phyloP scores from a whole-genome alignment of 2,888 invertebrate genomes.

The Stenodema calcarata region DNA sequence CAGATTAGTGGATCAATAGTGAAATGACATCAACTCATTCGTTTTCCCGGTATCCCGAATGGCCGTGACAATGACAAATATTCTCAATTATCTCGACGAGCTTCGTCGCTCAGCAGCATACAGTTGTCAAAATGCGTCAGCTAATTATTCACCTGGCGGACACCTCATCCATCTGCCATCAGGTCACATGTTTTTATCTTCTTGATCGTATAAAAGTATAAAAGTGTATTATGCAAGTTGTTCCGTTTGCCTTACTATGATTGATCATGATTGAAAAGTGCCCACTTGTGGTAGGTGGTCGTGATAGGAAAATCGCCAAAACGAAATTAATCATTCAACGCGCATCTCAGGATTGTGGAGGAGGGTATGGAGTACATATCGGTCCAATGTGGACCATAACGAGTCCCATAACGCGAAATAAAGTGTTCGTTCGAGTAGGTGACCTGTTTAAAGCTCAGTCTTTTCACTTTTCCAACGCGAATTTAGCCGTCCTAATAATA shows the following conservation, averaged over 20 bases:
- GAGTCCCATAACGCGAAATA: too few relatives aligned
- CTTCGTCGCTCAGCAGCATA: neutral
- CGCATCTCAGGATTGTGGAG: too few relatives aligned
- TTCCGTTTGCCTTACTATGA: neutral
- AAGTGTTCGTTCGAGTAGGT: too few relatives aligned
- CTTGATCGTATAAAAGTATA: neutral
- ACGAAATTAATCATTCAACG: too few relatives aligned
- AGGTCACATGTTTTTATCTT: neutral
- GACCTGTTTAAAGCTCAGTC: too few relatives aligned
- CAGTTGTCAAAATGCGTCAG: neutral
- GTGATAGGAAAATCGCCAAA: too few relatives aligned
- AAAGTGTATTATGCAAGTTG: neutral
- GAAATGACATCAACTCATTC: constrained; percentile 16
- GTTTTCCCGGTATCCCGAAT: neutral
- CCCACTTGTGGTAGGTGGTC: too few relatives aligned
- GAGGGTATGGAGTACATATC: too few relatives aligned
- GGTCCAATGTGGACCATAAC: too few relatives aligned
- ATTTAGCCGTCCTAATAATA: too few relatives aligned
- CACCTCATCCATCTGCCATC: neutral
- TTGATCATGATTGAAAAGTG: neutral
- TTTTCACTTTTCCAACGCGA: too few relatives aligned
- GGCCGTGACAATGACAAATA: constrained; percentile 10
- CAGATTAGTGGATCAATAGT: constrained; percentile 18
- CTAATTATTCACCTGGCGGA: neutral
- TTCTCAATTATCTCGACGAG: constrained; percentile 8